Conservation (phyloP, 2,797 vertebrate genomes). For the Myripristis murdjan region DNA sequence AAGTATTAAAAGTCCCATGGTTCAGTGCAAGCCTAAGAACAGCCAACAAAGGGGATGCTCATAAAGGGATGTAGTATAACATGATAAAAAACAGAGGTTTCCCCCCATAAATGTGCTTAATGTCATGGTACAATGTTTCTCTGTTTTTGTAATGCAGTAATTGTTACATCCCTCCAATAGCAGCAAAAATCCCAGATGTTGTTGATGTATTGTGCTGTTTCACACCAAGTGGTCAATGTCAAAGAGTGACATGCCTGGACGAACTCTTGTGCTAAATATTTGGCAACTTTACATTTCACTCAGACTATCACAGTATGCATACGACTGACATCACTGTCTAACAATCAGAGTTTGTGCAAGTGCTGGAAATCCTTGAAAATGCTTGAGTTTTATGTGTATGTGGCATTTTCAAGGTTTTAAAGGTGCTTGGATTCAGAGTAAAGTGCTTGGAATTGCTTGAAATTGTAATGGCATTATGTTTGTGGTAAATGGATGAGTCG, state of each 20-base stretch:
- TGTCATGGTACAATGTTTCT: background rate
- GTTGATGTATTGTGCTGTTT: background rate
- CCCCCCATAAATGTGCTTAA: background rate
- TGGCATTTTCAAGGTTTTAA: too few species aligned
- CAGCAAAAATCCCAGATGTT: background rate
- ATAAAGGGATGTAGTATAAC: background rate
- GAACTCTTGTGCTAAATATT: background rate
- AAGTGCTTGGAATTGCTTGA: too few species aligned
- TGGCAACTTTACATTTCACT: slow-evolving; percentile 5
- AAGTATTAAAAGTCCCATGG: slow-evolving; percentile 33
- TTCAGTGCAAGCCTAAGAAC: background rate
- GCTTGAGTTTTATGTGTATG: too few species aligned
- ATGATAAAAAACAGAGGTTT: background rate
- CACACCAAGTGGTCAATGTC: background rate
- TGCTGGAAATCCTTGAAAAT: too few species aligned
- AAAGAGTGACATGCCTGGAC: background rate
- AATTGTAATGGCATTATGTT: too few species aligned
- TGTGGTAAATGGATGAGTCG: too few species aligned
- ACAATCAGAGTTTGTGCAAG: too few species aligned
- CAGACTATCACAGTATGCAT: background rate
- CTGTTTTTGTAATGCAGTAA: background rate
- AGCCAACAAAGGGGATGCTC: background rate
- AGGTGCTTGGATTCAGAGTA: too few species aligned
- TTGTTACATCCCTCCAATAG: background rate
- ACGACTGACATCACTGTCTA: slow-evolving; percentile 4